A percentile compares a stretch with the other conserved stretches of the same genome.
Evolutionary conservation across 2,113 vertebrate species (phyloP).

Genomic region (Callionymus lyra): DNA sequence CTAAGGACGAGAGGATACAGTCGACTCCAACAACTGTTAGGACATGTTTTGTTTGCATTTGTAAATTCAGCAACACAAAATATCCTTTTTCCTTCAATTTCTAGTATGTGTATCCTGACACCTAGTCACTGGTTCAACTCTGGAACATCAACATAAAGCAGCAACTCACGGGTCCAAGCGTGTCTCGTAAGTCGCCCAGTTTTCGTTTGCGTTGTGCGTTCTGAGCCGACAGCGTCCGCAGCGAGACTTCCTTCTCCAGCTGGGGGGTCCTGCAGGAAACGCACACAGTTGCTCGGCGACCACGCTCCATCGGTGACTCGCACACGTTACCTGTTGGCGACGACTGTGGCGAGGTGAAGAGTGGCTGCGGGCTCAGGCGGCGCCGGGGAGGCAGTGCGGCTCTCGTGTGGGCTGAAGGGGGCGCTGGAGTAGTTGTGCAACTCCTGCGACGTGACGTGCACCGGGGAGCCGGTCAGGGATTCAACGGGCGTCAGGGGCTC

Average conservation of each 20-base stretch:
- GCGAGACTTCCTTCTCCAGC: slow-evolving; percentile 73
- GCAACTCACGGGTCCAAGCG: slow-evolving; percentile 61
- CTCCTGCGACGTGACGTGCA: slow-evolving; percentile 46
- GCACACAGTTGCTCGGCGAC: not conserved
- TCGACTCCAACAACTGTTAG: too few relatives aligned
- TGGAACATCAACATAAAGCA: too few relatives aligned
- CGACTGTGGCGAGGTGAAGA: slow-evolving; percentile 6
- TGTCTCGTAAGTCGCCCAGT: slow-evolving; percentile 67
- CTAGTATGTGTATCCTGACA: too few relatives aligned
- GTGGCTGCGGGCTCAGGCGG: slow-evolving; percentile 16
- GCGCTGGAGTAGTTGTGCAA: slow-evolving; percentile 59
- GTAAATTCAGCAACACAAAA: too few relatives aligned
- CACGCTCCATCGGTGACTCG: not conserved
- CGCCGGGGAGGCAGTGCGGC: slow-evolving; percentile 69
- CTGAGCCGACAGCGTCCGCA: slow-evolving; percentile 75
- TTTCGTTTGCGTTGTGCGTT: slow-evolving; percentile 91
- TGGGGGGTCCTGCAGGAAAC: slow-evolving; percentile 62
- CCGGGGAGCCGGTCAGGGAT: slow-evolving; percentile 62
- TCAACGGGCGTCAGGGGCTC: slow-evolving; percentile 63
- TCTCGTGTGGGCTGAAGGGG: slow-evolving; percentile 56
- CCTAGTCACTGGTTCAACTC: too few relatives aligned
- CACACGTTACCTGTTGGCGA: slow-evolving; percentile 36
- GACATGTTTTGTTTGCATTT: too few relatives aligned
- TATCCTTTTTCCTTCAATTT: too few relatives aligned
- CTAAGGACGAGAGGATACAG: too few relatives aligned